Base-by-base conservation (phyloP, 2,113 vertebrate genomes). In the Sinocyclocheilus grahami region DNA sequence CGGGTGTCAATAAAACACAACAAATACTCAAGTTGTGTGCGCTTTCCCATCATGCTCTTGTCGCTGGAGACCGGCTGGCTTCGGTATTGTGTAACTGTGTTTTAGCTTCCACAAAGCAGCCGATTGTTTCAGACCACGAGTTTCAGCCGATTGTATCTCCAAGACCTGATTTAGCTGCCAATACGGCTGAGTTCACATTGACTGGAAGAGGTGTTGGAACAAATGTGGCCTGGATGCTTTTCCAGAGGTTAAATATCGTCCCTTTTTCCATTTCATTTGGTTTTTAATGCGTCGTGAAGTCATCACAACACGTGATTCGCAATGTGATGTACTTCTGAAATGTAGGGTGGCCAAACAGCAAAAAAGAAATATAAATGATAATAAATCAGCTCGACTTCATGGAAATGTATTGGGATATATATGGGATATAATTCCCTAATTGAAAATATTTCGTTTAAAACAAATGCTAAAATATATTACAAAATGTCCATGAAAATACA, bases 91-190 rank as follows among this genome's bases (percentile, higher is more conserved):
- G 79, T 79, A 85, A 88, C 85, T 78, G 78, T 83, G 87, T 82
- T 87, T 85, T 89, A 55, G 83, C 87, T 90, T 88, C 75, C 86
- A 93, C 93, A 95, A 95, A 94, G 93, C 87, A 37, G 53, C 78
- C 85, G 60, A 89, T 94, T 95, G 94, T 95, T 90, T 67, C 78
- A 71, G 65, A 88, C 63, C 86, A 86, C 82, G 48, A 53, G 27
- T 27, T 27, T 27, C 27, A 84, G 87, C 91, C 87, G 91, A 92
- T 92, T 89, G 85, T 90, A 93, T 92, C 91, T 92, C 87, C 82
- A 88, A 93, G 88, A 89, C 30, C 85, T 83, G 63, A 85, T 93
- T 78, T 81, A 84, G 87, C 86, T 77, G 88, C 89, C 89, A 89
- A 93, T 88, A 90, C 83, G 62, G 84, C 84, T 85, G 48, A 77